Percentiles rank a stretch among this genome's conserved stretches.
Conservation (phyloP, 2,113 vertebrate genomes). For the Trochalopteron elliotii region DNA sequence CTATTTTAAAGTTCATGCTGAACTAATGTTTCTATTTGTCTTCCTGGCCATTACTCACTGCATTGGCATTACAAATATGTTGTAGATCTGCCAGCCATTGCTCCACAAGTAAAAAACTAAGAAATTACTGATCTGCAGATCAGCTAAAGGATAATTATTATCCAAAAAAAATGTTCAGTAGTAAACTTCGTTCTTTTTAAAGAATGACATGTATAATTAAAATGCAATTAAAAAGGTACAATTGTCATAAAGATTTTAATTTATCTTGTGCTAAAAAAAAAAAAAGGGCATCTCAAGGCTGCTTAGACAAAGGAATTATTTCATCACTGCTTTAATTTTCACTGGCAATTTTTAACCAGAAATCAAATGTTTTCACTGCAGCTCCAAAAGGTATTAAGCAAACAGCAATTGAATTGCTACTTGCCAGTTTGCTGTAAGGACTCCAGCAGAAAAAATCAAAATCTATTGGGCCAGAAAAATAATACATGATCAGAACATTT, state of each 20-base stretch:
- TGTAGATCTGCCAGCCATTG: neutral
- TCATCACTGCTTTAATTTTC: neutral
- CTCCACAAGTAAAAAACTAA: neutral
- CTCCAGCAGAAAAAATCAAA: neutral
- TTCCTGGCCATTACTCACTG: neutral
- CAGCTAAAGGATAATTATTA: neutral
- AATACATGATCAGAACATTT: neutral
- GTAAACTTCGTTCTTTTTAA: neutral
- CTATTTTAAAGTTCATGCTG: neutral
- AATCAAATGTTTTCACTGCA: neutral
- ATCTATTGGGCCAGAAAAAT: neutral
- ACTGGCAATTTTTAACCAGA: neutral
- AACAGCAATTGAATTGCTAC: neutral
- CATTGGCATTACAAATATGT: neutral
- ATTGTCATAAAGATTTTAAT: neutral
- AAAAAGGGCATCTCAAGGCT: neutral
- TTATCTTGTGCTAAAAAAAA: neutral
- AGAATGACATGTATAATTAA: neutral
- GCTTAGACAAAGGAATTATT: neutral
- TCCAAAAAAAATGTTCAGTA: neutral
- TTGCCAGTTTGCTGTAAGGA: neutral
- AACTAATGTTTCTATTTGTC: conserved; percentile 30
- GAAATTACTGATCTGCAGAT: neutral
- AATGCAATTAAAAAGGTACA: neutral
- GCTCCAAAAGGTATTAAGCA: neutral